phyloP scores from a whole-genome alignment of 1,140 invertebrate genomes.

The Phortica variegata region DNA sequence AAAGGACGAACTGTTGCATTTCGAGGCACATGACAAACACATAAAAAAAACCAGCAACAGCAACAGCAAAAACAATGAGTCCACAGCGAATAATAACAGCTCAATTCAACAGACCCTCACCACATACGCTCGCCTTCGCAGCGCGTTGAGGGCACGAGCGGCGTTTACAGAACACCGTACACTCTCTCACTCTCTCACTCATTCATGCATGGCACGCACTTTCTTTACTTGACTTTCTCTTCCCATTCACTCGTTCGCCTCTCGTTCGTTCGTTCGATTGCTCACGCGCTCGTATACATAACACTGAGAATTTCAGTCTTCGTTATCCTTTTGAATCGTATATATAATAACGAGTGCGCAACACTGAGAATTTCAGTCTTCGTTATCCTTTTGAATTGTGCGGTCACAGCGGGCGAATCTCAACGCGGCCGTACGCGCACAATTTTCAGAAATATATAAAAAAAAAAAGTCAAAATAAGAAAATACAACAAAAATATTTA shows the following conservation, averaged over 20 bases:
- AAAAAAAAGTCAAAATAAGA: constrained; percentile 8
- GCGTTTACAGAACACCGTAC: too few species aligned
- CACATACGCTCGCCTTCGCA: too few species aligned
- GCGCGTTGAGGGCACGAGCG: too few species aligned
- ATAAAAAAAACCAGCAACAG: background rate
- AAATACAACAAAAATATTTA: constrained; percentile 11
- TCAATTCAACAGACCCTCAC: too few species aligned
- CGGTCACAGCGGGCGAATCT: constrained; percentile 23
- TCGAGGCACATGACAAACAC: background rate
- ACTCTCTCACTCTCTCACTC: too few species aligned
- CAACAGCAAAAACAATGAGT: too few species aligned
- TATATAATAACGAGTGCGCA: constrained; percentile 52
- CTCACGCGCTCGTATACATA: constrained; percentile 50
- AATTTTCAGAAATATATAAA: constrained; percentile 27
- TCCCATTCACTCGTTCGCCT: too few species aligned
- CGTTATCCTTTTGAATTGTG: constrained; percentile 53
- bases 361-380: constrained; percentile 44
- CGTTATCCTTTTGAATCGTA: constrained; percentile 50
- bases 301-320: constrained; percentile 44
- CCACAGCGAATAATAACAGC: too few species aligned
- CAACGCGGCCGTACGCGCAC: constrained; percentile 35
- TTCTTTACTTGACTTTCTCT: too few species aligned
- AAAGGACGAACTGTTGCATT: background rate
- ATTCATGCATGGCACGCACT: too few species aligned
- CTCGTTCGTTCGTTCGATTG: too few species aligned